These are phyloP conservation scores for Dione vanillae DNA, from an alignment of 2,888 invertebrate species.

Conservation along the genomic window DNA sequence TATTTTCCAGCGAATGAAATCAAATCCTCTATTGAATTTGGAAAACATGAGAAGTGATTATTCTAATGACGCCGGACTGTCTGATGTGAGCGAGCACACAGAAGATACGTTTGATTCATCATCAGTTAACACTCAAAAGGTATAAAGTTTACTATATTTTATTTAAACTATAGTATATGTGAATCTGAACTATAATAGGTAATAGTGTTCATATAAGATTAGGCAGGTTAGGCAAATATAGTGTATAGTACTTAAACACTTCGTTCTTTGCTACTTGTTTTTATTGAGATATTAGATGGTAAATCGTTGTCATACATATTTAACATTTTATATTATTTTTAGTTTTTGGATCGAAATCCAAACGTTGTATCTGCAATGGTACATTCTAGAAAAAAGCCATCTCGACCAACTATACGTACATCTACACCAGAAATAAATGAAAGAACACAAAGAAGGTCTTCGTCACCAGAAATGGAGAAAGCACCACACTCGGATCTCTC, in stretches of 20 bases:
- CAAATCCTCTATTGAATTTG: conserved; percentile 72
- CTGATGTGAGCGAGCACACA: conserved; percentile 73
- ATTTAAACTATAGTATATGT: no score
- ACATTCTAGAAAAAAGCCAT: conserved; percentile 73
- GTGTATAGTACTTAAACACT: no score
- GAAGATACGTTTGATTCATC: conserved; percentile 72
- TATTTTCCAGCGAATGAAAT: conserved; percentile 69
- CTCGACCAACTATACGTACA: conserved; percentile 62
- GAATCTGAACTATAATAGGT: no score
- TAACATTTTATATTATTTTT: conserved; percentile 17
- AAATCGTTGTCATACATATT: not conserved
- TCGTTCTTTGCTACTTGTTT: not conserved
- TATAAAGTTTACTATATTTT: conserved; percentile 44
- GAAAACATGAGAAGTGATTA: conserved; percentile 67
- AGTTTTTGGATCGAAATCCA: conserved; percentile 73
- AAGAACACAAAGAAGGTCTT: conserved; percentile 69
- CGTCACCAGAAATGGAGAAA: conserved; percentile 76
- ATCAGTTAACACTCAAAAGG: conserved; percentile 65
- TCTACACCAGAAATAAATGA: conserved; percentile 66
- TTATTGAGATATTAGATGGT: not conserved
- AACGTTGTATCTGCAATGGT: conserved; percentile 76
- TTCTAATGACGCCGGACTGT: conserved; percentile 67
- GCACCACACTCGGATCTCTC: conserved; percentile 79
- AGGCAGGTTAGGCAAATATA: no score
- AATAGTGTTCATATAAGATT: no score